phyloP scores from a whole-genome alignment of 2,888 invertebrate genomes.

The Hedya salicella region DNA sequence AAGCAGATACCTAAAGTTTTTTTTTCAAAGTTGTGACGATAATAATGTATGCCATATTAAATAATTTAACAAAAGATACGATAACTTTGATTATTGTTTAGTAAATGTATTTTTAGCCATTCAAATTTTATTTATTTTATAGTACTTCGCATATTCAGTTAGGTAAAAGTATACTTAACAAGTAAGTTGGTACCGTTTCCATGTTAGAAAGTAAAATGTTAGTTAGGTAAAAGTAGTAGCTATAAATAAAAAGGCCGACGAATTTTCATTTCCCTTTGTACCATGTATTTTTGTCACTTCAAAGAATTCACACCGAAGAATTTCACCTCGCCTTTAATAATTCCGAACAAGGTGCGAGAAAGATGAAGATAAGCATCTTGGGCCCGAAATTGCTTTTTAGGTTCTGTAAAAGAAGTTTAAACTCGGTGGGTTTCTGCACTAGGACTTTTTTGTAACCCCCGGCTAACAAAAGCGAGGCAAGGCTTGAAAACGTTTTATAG shows the following conservation, averaged over 20 bases:
- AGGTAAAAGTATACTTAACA: too few relatives aligned
- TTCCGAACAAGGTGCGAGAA: slow-evolving; percentile 41
- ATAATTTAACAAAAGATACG: too few relatives aligned
- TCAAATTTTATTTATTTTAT: too few relatives aligned
- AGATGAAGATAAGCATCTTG: slow-evolving; percentile 42
- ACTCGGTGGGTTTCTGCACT: not conserved
- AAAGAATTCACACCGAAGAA: slow-evolving; percentile 40
- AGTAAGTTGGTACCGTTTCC: too few relatives aligned
- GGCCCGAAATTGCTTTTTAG: slow-evolving; percentile 37
- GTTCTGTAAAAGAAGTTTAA: slow-evolving; percentile 15
- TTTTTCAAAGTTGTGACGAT: too few relatives aligned
- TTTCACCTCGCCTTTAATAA: slow-evolving; percentile 39
- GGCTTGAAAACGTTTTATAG: too few relatives aligned
- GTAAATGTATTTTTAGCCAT: too few relatives aligned
- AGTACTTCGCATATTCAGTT: too few relatives aligned
- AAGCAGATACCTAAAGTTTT: too few relatives aligned
- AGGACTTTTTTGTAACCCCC: not conserved
- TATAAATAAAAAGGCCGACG: slow-evolving; percentile 24
- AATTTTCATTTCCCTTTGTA: slow-evolving; percentile 40
- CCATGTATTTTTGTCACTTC: slow-evolving; percentile 42
- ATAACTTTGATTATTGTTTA: too few relatives aligned
- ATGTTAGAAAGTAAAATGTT: too few relatives aligned
- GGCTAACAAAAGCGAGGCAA: not conserved
- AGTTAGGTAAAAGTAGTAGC: slow-evolving; percentile 14
- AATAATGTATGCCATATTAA: too few relatives aligned